Conservation (phyloP, 2,888 invertebrate species). For the Conistra vaccinii region DNA sequence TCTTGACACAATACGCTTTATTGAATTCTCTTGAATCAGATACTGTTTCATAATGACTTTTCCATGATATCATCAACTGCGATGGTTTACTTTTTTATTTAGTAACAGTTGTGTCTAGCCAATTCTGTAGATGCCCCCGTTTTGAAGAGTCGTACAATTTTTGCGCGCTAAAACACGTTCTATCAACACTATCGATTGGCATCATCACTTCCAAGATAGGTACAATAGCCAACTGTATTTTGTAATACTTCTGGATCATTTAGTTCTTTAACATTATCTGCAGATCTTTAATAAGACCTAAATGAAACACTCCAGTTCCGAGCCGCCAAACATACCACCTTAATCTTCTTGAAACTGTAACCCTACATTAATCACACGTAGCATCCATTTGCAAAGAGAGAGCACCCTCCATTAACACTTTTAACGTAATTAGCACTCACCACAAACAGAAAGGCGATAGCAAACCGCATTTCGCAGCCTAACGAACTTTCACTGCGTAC, state of each 20-base stretch:
- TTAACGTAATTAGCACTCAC: constrained; percentile 88
- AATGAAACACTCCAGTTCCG: constrained; percentile 48
- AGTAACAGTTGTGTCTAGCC: constrained; percentile 57
- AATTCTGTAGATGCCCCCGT: constrained; percentile 62
- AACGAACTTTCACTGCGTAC: constrained; percentile 88
- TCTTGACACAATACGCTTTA: neutral
- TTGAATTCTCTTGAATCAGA: constrained; percentile 18
- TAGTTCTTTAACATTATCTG: constrained; percentile 15
- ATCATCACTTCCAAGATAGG: constrained; percentile 37
- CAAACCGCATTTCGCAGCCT: constrained; percentile 87
- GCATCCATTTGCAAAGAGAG: constrained; percentile 72
- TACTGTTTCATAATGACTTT: constrained; percentile 48
- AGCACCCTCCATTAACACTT: constrained; percentile 83
- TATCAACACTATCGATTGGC: constrained; percentile 49
- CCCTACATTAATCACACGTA: constrained; percentile 62
- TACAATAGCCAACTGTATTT: constrained; percentile 55
- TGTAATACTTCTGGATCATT: constrained; percentile 42
- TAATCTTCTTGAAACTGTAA: constrained; percentile 59
- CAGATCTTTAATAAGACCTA: constrained; percentile 49
- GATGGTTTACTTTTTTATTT: constrained; percentile 51
- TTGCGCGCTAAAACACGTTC: constrained; percentile 64
- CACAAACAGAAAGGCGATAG: constrained; percentile 89
- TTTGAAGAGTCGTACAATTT: constrained; percentile 60
- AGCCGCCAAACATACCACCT: constrained; percentile 59
- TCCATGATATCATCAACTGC: constrained; percentile 53